Evolutionary conservation across 2,113 vertebrate genomes (phyloP), one percentile per base, ranked within the genome.

Genomic region (Macquaria australasica): DNA sequence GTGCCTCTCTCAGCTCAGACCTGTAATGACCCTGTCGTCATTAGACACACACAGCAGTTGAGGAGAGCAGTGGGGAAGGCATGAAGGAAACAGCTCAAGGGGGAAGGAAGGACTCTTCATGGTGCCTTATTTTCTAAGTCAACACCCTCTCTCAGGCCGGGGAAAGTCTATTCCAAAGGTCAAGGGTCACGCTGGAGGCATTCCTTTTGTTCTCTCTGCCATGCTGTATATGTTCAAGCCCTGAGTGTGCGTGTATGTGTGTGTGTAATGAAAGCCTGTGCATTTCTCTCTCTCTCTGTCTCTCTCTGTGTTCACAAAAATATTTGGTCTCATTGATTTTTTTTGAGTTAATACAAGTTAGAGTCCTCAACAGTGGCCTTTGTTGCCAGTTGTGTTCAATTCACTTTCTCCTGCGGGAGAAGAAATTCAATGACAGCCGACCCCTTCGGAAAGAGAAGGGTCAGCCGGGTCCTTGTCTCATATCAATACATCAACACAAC

Each of bases 121-220:
- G 81, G 87, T 80, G 88, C 90, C 89, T 92, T 94, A 88, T 90
- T 93, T 95, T 94, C 88, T 87, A 87, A 92, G 91, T 94, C 94
- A 92, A 93, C 93, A 92, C 92, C 92, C 92, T 91, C 85, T 92
- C 90, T 88, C 39, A 8, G 87, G 86, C 84, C 50, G 85, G 89
- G 81, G 90, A 92, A 93, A 89, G 92, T 93, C 92, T 93, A 91
- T 91, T 92, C 87, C 89, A 86, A 77, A 89, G 93, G 93, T 94
- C 90, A 93, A 92, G 85, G 93, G 92, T 95, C 92, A 93, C 45
- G 69, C 85, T 64, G 23, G 87, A 93, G 85, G 86, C 90, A 94
- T 93, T 94, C 88, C 92, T 90, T 92, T 94, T 91, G 91, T 92
- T 92, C 91, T 81, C 77, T 64, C 85, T 88, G 73, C 84, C 82